These are phyloP conservation scores for Drosophila austrosaltans DNA, from an alignment of 2,888 invertebrate genomes.

Conservation along the genomic window DNA sequence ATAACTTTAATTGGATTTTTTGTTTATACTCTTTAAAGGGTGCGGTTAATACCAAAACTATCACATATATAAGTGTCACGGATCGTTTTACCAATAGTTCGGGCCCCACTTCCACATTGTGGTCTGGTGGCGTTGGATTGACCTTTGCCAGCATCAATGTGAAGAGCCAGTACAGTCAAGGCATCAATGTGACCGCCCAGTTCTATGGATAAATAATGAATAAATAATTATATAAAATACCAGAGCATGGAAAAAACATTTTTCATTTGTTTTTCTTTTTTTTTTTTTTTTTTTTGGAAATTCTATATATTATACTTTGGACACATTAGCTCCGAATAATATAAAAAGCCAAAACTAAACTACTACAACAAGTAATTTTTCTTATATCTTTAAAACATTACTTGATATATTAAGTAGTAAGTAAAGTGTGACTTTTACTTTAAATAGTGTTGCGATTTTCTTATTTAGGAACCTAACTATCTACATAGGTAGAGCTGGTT, in stretches of 20 bases:
- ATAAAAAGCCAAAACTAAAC: no score
- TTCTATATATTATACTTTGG: no score
- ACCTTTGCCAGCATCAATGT: conserved; percentile 23
- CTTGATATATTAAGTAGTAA: no score
- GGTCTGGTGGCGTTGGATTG: conserved; percentile 31
- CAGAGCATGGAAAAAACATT: background rate
- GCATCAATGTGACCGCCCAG: conserved; percentile 31
- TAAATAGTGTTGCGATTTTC: no score
- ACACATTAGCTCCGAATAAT: no score
- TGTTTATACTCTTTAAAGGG: conserved; percentile 24
- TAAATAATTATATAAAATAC: conserved; percentile 4
- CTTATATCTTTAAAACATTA: no score
- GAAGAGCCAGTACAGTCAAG: conserved; percentile 35
- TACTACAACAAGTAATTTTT: no score
- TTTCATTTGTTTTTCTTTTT: no score
- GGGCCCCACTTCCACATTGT: conserved; percentile 33
- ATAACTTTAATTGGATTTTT: background rate
- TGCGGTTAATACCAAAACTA: conserved; percentile 36
- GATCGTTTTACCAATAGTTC: conserved; percentile 46
- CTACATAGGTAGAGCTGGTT: no score
- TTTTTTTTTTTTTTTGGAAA: no score
- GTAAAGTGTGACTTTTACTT: no score
- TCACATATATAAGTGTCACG: conserved; percentile 37
- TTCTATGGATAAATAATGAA: conserved; percentile 35
- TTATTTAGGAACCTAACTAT: no score